Evolutionary conservation across 2,797 vertebrate species (phyloP).

Genomic region (Enteromius radiatus): DNA sequence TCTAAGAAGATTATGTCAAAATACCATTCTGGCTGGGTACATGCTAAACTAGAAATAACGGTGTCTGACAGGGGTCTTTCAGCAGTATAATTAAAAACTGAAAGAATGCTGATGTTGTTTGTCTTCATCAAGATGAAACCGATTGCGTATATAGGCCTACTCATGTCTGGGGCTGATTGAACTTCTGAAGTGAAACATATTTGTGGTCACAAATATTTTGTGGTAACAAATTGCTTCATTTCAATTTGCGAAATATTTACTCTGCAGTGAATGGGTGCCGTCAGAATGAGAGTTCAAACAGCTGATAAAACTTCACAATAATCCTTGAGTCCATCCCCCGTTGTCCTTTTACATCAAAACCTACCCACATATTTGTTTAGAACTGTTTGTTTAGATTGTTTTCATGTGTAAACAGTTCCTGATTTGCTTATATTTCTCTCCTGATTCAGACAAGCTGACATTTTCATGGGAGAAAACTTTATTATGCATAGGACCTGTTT

Average conservation of each 20-base stretch:
- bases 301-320: not conserved
- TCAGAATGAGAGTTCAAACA: not conserved
- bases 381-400: not conserved
- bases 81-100: conserved; percentile 19
- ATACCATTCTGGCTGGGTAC: not conserved
- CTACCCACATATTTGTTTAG: not conserved
- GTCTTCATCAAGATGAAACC: not conserved
- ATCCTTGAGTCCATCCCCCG: not conserved
- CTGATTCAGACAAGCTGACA: not conserved
- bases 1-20: not conserved
- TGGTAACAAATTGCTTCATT: not conserved
- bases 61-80: conserved; percentile 10
- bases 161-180: not conserved
- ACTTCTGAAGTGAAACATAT: not conserved
- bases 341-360: not conserved
- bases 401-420: not conserved
- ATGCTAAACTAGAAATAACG: not conserved
- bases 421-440: not conserved
- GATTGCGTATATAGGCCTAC: not conserved
- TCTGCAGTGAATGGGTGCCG: too few relatives aligned
- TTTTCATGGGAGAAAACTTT: not conserved
- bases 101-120: not conserved
- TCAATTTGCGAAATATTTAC: too few relatives aligned
- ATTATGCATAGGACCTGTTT: not conserved
- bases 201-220: not conserved